Percentiles rank a stretch among this genome's conserved stretches.
phyloP scores from a whole-genome alignment of 1,140 invertebrate genomes.

The Drosophila seguyi region DNA sequence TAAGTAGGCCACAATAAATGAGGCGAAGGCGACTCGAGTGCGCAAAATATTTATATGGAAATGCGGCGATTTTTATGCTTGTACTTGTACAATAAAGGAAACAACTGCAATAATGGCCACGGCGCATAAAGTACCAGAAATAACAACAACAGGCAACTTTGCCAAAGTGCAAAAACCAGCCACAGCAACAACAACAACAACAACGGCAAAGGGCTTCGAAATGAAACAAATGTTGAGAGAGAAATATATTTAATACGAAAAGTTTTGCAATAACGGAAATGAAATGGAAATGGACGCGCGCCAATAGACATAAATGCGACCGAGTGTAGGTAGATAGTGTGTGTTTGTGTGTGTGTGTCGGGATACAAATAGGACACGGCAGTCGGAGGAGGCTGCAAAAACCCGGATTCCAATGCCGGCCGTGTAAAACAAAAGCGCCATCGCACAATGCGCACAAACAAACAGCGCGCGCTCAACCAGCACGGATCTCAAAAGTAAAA shows the following conservation, averaged over 20 bases:
- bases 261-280: conserved; percentile 83
- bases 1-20: conserved; percentile 65
- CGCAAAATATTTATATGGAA: conserved; percentile 66
- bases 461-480: conserved; percentile 35
- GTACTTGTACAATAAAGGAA: conserved; percentile 73
- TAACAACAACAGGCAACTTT: conserved; percentile 77
- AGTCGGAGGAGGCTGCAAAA: conserved; percentile 44
- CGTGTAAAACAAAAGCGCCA: conserved; percentile 74
- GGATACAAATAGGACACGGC: conserved; percentile 82
- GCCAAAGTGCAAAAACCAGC: conserved; percentile 75
- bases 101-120: conserved; percentile 79
- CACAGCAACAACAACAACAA: conserved; percentile 35
- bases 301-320: conserved; percentile 82
- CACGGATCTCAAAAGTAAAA: conserved; percentile 73
- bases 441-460: conserved; percentile 69
- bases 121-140: conserved; percentile 78
- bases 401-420: conserved; percentile 64
- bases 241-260: conserved; percentile 84
- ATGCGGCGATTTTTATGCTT: conserved; percentile 74
- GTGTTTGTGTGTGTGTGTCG: conserved; percentile 35
- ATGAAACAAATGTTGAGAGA: conserved; percentile 73
- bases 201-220: conserved; percentile 61
- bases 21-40: conserved; percentile 41
- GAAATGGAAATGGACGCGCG: conserved; percentile 83
- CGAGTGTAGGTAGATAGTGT: conserved; percentile 45